These are phyloP conservation scores for Bellardia pandia DNA, from an alignment of 2,888 invertebrate genomes.

Conservation along the genomic window DNA sequence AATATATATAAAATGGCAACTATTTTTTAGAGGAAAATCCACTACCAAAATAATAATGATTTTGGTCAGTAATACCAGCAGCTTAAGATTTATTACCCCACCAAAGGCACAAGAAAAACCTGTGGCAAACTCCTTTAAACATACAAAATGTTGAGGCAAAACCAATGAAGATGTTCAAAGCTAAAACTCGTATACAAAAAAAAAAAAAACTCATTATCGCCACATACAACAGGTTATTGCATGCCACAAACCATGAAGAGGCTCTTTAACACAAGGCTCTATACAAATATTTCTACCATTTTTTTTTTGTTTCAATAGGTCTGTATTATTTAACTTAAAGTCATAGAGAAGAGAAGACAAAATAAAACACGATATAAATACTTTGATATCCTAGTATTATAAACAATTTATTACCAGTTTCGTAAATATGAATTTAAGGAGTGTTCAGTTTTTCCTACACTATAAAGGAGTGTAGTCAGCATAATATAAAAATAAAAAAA, in stretches of 20 bases:
- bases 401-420: constrained; percentile 52
- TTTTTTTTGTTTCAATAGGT: neutral
- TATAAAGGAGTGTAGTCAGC: constrained; percentile 44
- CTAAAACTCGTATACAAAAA: neutral
- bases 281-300: neutral
- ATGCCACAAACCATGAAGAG: neutral
- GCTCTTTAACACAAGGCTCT: neutral
- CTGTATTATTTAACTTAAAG: constrained; percentile 33
- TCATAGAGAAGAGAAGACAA: neutral
- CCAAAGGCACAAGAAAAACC: constrained; percentile 37
- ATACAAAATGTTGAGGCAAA: constrained; percentile 39
- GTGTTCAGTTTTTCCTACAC: constrained; percentile 34
- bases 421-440: constrained; percentile 48
- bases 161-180: constrained; percentile 52
- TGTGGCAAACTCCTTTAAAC: constrained; percentile 54
- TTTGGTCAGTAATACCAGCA: constrained; percentile 38
- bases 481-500: neutral
- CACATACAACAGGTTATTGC: constrained; percentile 53
- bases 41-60: constrained; percentile 25
- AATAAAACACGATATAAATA: neutral
- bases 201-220: constrained; percentile 21
- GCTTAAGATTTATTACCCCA: constrained; percentile 38
- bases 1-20: neutral
- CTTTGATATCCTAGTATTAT: constrained; percentile 35
- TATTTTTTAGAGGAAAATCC: neutral